These are phyloP conservation scores for Toxostoma redivivum DNA, from an alignment of 2,113 vertebrate species.

Conservation along the genomic window DNA sequence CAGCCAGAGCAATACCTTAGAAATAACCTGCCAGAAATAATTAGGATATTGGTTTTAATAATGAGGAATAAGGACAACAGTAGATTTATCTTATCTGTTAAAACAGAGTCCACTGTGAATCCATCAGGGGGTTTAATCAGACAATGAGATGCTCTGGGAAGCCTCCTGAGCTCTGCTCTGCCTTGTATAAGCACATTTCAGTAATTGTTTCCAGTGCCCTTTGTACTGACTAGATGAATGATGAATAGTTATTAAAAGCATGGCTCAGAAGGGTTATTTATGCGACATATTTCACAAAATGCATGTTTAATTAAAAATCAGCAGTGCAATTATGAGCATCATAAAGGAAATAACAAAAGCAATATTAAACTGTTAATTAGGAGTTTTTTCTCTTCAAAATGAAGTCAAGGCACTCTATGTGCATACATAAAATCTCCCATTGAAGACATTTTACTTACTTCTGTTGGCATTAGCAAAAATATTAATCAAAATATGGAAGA, in stretches of 20 bases:
- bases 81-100: conserved; percentile 13
- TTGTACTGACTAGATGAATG: conserved; percentile 52
- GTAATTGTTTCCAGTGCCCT: conserved; percentile 56
- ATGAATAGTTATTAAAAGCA: conserved; percentile 56
- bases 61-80: background rate
- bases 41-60: background rate
- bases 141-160: background rate
- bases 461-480: background rate
- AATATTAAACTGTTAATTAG: conserved; percentile 58
- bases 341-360: conserved; percentile 59
- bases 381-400: background rate
- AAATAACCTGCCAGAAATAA: conserved; percentile 16
- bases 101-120: background rate
- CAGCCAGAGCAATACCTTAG: background rate
- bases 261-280: conserved; percentile 44
- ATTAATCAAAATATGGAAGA: background rate
- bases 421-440: conserved; percentile 1
- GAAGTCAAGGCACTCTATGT: background rate
- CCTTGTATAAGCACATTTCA: conserved; percentile 10
- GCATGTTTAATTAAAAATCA: conserved; percentile 64
- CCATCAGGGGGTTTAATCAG: conserved; percentile 20
- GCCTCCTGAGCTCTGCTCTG: conserved; percentile 38
- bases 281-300: conserved; percentile 48
- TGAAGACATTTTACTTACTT: background rate
- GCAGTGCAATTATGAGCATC: conserved; percentile 32